These are phyloP conservation scores for Dunckerocampus dactyliophorus DNA, from an alignment of 2,113 vertebrate genomes.

Conservation along the genomic window DNA sequence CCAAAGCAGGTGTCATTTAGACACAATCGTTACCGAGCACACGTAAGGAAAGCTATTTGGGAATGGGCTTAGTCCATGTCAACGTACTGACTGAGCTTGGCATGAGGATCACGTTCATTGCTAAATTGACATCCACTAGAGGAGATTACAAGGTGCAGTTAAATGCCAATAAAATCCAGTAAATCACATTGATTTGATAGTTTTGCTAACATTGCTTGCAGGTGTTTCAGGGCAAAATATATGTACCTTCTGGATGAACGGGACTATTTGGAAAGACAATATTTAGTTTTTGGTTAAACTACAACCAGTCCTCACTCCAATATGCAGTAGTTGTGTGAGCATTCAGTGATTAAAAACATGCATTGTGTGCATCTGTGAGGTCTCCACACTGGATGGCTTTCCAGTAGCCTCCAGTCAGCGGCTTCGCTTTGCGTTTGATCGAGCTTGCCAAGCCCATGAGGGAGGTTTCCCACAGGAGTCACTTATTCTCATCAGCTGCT, in stretches of 20 bases:
- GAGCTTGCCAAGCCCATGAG: conserved; percentile 15
- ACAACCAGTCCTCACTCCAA: not conserved
- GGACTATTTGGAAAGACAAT: not conserved
- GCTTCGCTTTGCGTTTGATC: conserved; percentile 15
- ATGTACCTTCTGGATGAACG: not conserved
- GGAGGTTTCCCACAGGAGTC: conserved; percentile 25
- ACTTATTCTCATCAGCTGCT: conserved; percentile 23
- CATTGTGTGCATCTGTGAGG: no score
- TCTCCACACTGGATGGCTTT: not conserved
- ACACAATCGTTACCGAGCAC: no score
- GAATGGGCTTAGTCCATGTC: no score
- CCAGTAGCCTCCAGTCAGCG: conserved; percentile 2
- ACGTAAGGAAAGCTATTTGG: no score
- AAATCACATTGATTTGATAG: not conserved
- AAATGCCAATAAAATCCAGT: not conserved
- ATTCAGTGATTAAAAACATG: not conserved
- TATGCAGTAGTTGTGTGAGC: not conserved
- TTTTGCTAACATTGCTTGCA: not conserved
- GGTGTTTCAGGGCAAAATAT: not conserved
- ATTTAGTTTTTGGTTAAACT: not conserved
- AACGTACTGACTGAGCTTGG: not conserved
- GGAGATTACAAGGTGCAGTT: not conserved
- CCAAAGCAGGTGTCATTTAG: no score
- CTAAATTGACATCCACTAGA: not conserved
- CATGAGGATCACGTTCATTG: not conserved